Base-by-base conservation (phyloP, 2,113 vertebrate species). In the Haemorhous mexicanus region DNA sequence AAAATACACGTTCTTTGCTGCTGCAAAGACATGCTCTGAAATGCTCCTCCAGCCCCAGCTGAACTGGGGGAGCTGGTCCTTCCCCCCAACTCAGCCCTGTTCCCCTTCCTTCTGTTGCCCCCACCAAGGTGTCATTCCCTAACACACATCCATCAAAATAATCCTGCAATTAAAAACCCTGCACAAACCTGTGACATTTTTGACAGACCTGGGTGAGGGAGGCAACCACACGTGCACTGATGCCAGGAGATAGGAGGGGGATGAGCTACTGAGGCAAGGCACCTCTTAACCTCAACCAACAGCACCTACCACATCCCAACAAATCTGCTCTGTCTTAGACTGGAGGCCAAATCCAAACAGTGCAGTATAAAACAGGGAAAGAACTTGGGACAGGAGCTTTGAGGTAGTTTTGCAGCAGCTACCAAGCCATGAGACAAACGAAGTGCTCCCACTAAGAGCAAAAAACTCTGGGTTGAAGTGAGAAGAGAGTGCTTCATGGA, bases 221-320 rank as follows among this genome's bases (percentile, higher is more conserved):
- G 62, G 44, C 27, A 61, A 44, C 37, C 6, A 39, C 24, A 19
- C 0, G 0, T 27, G 24, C 23, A 15, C 11, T 12, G 17, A 59
- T 2, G 4, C 6, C 73, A 63, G 84, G 28, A 59, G 64, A 27
- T 0, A 66, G 8, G 16, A 67, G 35, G 6, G 24, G 32, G 18
- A 53, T 6, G 33, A 94, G 72, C 61, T 11, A 13, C 43, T 4
- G 11, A 30, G 16, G 44, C 37, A 35, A 76, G 79, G 55, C 13
- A 11, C 22, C 10, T 78, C 78, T 43, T 18, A 58, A 84, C 19
- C 50, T 43, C 78, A 62, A 20, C 32, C 72, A 55, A 12, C 18
- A 79, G 47, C 22, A 58, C 20, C 56, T 52, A 37, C 32, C 61
- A 10, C 33, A 70, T 23, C 63, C 26, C 80, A 67, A 35, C 18